Evolutionary conservation across 1,140 invertebrate genomes (phyloP), one percentile per base, ranked within the genome.

Genomic region (Sminthurides bifidus): DNA sequence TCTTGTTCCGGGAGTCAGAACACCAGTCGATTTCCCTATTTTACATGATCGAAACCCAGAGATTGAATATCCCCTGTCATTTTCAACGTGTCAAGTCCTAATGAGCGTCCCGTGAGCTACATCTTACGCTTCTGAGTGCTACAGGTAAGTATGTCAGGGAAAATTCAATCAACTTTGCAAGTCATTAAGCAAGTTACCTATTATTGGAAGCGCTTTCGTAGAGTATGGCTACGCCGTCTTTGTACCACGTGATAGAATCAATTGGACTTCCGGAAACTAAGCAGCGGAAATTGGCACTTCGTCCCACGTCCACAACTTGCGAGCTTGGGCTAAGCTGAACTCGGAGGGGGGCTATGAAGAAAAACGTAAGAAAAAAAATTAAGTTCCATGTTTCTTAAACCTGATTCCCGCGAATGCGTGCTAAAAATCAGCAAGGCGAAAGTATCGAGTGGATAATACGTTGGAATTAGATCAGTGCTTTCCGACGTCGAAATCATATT

Each of bases 241-340:
- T 85, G 50, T 85, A 74, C 91, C 91, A 95, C 46, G 79, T 80
- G 50, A 92, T 77, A 56, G 80, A 75, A 43, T 83, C 79, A 40
- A 85, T 76, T 1, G 90, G 90, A 74, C 84, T 82, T 4, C 90
- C 90, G 24, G 80, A 79, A n/a, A 86, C 77, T 65, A 83, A 82
- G 70, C 91, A 95, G 65, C 85, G 81, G 66, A 94, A 87, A 61
- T 77, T 79, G 33, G 85, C 80, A 66, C 84, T 79, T 67, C 86
- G 83, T 46, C 85, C 86, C 46, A 83, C 77, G 69, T 91, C 87
- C 12, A 90, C 82, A 55, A 85, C 79, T 63, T 85, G 76, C 43
- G 80, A 77, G 69, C 80, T 77, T 46, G 83, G 83, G 67, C 81
- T 78, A 59, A 85, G 77, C 67, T 82, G 80, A 41, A 80, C 83